phyloP scores from a whole-genome alignment of 2,113 vertebrate genomes.

The Phodopus roborovskii region DNA sequence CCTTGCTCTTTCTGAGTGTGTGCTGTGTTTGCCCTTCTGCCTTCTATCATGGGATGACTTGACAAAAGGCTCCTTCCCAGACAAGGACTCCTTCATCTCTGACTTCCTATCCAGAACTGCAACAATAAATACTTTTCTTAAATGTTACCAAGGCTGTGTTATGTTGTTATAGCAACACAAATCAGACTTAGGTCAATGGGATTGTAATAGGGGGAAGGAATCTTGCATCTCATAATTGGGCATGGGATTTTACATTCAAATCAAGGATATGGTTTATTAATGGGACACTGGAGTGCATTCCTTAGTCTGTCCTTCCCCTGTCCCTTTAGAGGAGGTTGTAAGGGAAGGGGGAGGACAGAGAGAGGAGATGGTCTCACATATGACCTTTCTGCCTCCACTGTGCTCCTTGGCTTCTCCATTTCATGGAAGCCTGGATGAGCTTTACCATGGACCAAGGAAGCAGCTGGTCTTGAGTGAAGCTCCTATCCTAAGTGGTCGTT shows the following conservation, averaged over 20 bases:
- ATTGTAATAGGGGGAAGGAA: neutral
- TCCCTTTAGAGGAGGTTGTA: neutral
- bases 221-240: neutral
- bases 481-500: neutral
- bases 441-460: neutral
- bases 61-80: neutral
- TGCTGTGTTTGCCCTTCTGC: neutral
- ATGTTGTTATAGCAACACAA: neutral
- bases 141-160: neutral
- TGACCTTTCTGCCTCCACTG: neutral
- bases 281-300: neutral
- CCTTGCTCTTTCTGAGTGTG: neutral
- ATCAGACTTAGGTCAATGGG: neutral
- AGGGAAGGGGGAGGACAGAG: neutral
- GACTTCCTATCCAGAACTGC: neutral
- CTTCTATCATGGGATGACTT: neutral
- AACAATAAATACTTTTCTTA: neutral
- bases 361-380: neutral
- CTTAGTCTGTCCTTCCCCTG: neutral
- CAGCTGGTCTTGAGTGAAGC: conserved; percentile 1
- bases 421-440: neutral
- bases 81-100: neutral
- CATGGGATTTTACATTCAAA: neutral
- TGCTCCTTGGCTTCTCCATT: neutral
- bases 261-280: neutral